Percentiles rank a stretch among this genome's conserved stretches.
Conservation (phyloP, 2,797 vertebrate species). For the Melanotaenia pygmaea region DNA sequence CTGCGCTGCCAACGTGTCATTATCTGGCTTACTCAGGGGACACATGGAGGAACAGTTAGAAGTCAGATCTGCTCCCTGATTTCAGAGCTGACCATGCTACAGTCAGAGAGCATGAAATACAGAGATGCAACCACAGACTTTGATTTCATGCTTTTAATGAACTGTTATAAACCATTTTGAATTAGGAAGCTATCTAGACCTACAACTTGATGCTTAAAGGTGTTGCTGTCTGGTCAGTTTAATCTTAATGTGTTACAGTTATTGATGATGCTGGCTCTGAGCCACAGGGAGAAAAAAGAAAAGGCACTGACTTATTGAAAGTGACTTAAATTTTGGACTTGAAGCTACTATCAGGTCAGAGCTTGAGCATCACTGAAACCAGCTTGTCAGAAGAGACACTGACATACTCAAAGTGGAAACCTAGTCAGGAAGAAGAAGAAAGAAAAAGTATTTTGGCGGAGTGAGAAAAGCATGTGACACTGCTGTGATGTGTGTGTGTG, state of each 20-base stretch:
- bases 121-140: slow-evolving; percentile 45
- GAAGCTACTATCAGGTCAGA: slow-evolving; percentile 18
- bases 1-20: slow-evolving; percentile 75
- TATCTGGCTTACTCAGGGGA: slow-evolving; percentile 72
- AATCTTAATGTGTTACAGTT: slow-evolving; percentile 22
- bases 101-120: slow-evolving; percentile 29
- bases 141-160: slow-evolving; percentile 39
- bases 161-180: slow-evolving; percentile 39
- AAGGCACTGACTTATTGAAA: slow-evolving; percentile 8
- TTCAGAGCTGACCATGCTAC: slow-evolving; percentile 43
- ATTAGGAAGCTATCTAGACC: slow-evolving; percentile 51
- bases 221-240: slow-evolving; percentile 33
- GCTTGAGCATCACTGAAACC: slow-evolving; percentile 24
- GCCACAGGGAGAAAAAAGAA: slow-evolving; percentile 16
- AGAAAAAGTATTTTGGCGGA: slow-evolving; percentile 42
- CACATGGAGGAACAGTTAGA: slow-evolving; percentile 50
- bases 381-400: slow-evolving; percentile 27
- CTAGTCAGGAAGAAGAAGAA: slow-evolving; percentile 45
- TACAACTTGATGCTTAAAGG: slow-evolving; percentile 11
- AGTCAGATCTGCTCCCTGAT: slow-evolving; percentile 48
- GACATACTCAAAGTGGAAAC: slow-evolving; percentile 49
- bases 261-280: slow-evolving; percentile 16
- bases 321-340: slow-evolving; percentile 38
- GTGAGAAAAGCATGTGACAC: slow-evolving; percentile 52
- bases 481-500: slow-evolving; percentile 24